Base-by-base conservation (phyloP, 2,888 invertebrate genomes). In the Xanthorhoe spadicearia region DNA sequence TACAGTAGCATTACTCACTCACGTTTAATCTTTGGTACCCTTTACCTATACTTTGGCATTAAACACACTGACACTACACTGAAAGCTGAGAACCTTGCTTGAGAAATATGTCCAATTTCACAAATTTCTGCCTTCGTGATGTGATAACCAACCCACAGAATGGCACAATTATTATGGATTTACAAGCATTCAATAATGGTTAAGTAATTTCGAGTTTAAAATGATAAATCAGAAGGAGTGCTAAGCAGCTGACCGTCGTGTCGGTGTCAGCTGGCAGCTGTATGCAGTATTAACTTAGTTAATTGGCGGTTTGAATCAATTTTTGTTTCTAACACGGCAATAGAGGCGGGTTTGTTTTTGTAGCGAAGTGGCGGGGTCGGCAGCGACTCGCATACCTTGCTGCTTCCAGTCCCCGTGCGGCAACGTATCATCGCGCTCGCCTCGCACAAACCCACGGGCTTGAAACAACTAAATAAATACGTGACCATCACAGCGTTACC, bases 371-470 rank as follows among this genome's bases (percentile, higher is more conserved):
- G 84, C 81, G 83, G 77, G 77, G 79, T 67, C 72, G 70, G 75
- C 71, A 77, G 65, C 70, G 70, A 69, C 74, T 66, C 79, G 77
- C 74, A 80, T 79, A 79, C 81, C 84, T 84, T 85, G 85, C 86
- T 85, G 86, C 82, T 74, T 75, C 77, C 82, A 91, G 89, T 90
- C 76, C 72, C 80, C 78, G 76, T 80, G 79, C 83, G 81, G 77
- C 87, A 74, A 71, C 78, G 84, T 77, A 71, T 73, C 74, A 80
- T 70, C 75, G 83, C 81, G 78, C 84, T 78, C 87, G 89, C 79
- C 76, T 82, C 79, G 74, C 66, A 69, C 66, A 57, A 69, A 69
- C 66, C 75, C 49, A 48, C 56, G 49, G 28, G 35, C 58, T 35
- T 15, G n/a, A 43, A 57, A 53, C 64, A 55, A n/a, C 35, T 61